Percentiles rank a stretch among this genome's conserved stretches.
Conservation (phyloP, 2,888 invertebrate genomes). For the Chymomyza procnemis region DNA sequence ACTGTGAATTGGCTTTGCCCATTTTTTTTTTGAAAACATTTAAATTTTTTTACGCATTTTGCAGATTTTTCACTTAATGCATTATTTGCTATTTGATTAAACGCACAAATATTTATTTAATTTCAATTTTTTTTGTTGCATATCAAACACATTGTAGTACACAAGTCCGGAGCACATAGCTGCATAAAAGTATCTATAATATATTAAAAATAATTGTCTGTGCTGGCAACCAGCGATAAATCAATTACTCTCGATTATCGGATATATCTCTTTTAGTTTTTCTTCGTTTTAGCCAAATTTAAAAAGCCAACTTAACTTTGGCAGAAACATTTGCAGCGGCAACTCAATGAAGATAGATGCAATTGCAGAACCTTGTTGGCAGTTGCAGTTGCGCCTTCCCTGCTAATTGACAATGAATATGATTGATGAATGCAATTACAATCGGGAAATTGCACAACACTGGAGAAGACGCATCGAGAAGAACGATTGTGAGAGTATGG, state of each 20-base stretch:
- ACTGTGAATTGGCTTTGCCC: not conserved
- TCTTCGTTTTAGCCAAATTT: not conserved
- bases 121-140: not conserved
- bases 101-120: not conserved
- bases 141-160: not conserved
- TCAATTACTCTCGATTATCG: conserved; percentile 62
- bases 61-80: not conserved
- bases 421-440: conserved; percentile 67
- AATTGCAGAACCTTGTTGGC: conserved; percentile 10
- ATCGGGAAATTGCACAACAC: conserved; percentile 1
- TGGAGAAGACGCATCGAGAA: not conserved
- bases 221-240: conserved; percentile 56
- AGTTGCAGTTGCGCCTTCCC: conserved; percentile 26
- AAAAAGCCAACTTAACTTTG: conserved; percentile 15
- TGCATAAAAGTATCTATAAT: conserved; percentile 30
- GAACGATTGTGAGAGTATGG: not conserved
- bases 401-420: conserved; percentile 48
- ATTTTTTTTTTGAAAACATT: not conserved
- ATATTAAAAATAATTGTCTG: conserved; percentile 43
- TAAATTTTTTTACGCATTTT: not conserved
- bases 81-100: not conserved
- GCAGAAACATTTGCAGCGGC: conserved; percentile 10
- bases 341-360: conserved; percentile 44
- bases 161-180: not conserved
- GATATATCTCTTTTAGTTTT: not conserved